Conservation (phyloP, 2,888 invertebrate species). For the Megastigmus dorsalis region DNA sequence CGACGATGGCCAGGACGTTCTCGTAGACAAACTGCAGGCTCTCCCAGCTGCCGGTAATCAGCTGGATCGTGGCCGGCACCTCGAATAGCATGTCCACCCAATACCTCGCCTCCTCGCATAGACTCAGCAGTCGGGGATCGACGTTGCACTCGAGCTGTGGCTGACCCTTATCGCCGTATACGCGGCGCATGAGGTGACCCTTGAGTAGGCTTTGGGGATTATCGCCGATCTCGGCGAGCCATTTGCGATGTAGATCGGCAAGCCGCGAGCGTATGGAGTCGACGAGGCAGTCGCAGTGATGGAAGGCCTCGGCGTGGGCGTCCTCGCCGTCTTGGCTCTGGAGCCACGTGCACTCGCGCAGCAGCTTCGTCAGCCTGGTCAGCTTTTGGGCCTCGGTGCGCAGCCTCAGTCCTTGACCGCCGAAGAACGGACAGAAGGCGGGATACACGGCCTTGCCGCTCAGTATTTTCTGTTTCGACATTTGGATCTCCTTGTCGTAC, state of each 20-base stretch:
- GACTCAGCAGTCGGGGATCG: constrained; percentile 81
- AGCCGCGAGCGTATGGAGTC: constrained; percentile 78
- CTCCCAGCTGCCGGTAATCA: constrained; percentile 79
- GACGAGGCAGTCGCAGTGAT: constrained; percentile 81
- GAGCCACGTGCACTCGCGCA: constrained; percentile 86
- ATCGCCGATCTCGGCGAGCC: constrained; percentile 79
- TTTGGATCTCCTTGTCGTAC: constrained; percentile 85
- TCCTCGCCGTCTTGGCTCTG: constrained; percentile 77
- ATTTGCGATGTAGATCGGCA: constrained; percentile 76
- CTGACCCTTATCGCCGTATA: constrained; percentile 58
- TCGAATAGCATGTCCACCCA: constrained; percentile 84
- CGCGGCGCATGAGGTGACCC: constrained; percentile 82
- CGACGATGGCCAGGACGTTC: constrained; percentile 82
- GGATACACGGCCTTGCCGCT: constrained; percentile 79
- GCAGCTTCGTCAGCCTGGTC: constrained; percentile 78
- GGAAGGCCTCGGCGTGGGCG: constrained; percentile 82
- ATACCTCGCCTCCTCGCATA: constrained; percentile 83
- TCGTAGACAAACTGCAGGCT: constrained; percentile 81
- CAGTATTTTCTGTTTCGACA: constrained; percentile 82
- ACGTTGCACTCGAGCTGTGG: constrained; percentile 81
- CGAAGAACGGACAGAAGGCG: constrained; percentile 81
- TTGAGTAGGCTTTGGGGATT: constrained; percentile 80
- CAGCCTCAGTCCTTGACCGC: constrained; percentile 83
- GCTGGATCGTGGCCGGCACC: constrained; percentile 81
- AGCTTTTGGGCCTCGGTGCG: constrained; percentile 81